A percentile compares a stretch with the other conserved stretches of the same genome.
Evolutionary conservation across 2,888 invertebrate genomes (phyloP).

Genomic region (Pyrocoelia pectoralis): DNA sequence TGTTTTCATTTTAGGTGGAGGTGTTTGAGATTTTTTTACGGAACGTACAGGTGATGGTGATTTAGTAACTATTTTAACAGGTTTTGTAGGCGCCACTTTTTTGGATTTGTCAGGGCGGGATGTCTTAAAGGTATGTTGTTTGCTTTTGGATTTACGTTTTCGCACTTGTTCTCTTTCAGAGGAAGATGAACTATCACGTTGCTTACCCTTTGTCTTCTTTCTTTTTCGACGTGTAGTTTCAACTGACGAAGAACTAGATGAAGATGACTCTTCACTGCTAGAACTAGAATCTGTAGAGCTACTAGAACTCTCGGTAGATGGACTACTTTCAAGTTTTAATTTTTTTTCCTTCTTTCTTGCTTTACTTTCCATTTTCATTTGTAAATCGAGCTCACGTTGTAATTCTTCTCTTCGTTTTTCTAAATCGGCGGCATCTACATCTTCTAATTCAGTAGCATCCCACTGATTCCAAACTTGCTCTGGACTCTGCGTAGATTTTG

Average conservation of each 20-base stretch:
- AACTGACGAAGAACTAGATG: conserved; percentile 65
- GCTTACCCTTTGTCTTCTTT: conserved; percentile 54
- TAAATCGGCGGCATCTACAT: conserved; percentile 81
- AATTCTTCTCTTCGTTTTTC: conserved; percentile 78
- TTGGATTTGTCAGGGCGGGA: conserved; percentile 52
- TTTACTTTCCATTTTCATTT: conserved; percentile 77
- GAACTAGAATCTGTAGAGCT: conserved; percentile 70
- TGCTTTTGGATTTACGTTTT: conserved; percentile 65
- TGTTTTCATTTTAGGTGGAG: conserved; percentile 56
- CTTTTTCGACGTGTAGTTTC: conserved; percentile 54
- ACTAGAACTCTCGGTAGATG: conserved; percentile 72
- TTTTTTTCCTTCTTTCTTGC: conserved; percentile 76
- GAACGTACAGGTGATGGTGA: conserved; percentile 53
- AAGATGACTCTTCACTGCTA: conserved; percentile 72
- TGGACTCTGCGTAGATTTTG: conserved; percentile 64
- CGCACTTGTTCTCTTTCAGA: conserved; percentile 65
- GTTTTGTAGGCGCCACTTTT: conserved; percentile 40
- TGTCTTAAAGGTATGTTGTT: conserved; percentile 59
- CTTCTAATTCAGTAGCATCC: conserved; percentile 81
- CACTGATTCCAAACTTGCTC: conserved; percentile 76
- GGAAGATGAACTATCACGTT: conserved; percentile 60
- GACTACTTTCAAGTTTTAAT: conserved; percentile 71
- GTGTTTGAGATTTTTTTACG: conserved; percentile 57
- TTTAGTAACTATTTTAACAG: conserved; percentile 44
- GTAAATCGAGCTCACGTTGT: conserved; percentile 79